phyloP scores from a whole-genome alignment of 2,888 invertebrate species.

The Drosophila greeni region DNA sequence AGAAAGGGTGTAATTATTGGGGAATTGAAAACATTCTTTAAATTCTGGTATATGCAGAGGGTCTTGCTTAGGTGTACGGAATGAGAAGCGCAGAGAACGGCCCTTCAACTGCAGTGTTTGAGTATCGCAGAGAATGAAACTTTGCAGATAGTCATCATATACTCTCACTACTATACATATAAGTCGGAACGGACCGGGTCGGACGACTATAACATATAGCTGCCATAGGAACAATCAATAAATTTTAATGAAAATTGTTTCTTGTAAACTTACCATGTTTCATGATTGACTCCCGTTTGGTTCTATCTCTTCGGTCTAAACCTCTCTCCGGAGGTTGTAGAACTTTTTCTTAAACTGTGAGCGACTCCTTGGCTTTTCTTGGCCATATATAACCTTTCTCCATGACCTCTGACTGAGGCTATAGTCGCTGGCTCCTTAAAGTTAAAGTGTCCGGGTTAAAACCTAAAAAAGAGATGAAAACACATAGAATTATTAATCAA shows the following conservation, averaged over 20 bases:
- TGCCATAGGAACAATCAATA: no score
- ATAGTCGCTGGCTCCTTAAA: not conserved
- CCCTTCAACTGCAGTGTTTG: no score
- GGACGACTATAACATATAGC: no score
- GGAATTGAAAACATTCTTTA: not conserved
- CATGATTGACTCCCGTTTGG: constrained; percentile 22
- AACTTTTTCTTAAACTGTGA: not conserved
- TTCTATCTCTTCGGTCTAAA: not conserved
- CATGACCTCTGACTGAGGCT: constrained; percentile 5
- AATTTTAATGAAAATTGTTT: no score
- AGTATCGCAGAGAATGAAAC: no score
- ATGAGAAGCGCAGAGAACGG: no score
- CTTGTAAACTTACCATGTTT: constrained; percentile 24
- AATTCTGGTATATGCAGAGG: no score
- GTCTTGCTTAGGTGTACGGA: no score
- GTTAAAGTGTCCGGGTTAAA: not conserved
- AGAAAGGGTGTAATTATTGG: not conserved
- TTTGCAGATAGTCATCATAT: no score
- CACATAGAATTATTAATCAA: not conserved
- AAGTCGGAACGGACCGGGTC: no score
- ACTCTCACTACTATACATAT: no score
- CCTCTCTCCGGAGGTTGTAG: not conserved
- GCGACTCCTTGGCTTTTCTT: not conserved
- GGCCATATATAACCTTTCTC: constrained; percentile 4
- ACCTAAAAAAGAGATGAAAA: not conserved